Base-by-base conservation (phyloP, 2,888 invertebrate genomes). In the Rhagophthalmus giganteus region DNA sequence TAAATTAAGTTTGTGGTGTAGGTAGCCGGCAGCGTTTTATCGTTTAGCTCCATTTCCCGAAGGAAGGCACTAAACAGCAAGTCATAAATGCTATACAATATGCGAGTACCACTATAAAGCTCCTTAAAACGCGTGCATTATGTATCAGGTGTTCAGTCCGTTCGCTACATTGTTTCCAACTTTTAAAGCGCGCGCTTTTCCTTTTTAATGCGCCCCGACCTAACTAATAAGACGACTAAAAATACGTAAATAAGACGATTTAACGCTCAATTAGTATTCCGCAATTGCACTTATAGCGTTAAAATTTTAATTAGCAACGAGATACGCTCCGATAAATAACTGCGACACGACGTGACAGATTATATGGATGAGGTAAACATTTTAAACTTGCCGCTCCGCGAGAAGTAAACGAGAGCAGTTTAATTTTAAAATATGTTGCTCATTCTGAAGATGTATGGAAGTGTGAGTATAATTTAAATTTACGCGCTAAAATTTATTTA, bases 31-130 rank as follows among this genome's bases (percentile, higher is more conserved):
- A 59, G 66, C 64, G 63, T 67, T 68, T 67, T 67, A 67, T 66
- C 68, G 66, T 66, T 67, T 64, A 70, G 60, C 63, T 64, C 64
- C 64, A 61, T 62, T 65, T 62, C 60, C 63, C 63, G 46, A 47
- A 65, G 62, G 63, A 63, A 52, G 55, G 56, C 57, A 59, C 59
- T 63, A 61, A 62, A 61, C 55, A 58, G 55, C 50, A 54, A 58
- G 59, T 60, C 62, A 64, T 64, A 62, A 64, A 64, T 62, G 64
- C 57, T 64, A 60, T 61, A 64, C 60, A 64, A 64, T 60, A 59
- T 64, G 59, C 60, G 55, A 57, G 58, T 57, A 54, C 54, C 49
- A 53, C 60, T 57, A 62, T 62, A 62, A 62, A 62, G 42, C 59
- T 58, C 53, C 62, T 62, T 62, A 60, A 62, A 62, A 59, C 55